phyloP scores from a whole-genome alignment of 1,140 invertebrate genomes.

The Aporrectodea caliginosa region DNA sequence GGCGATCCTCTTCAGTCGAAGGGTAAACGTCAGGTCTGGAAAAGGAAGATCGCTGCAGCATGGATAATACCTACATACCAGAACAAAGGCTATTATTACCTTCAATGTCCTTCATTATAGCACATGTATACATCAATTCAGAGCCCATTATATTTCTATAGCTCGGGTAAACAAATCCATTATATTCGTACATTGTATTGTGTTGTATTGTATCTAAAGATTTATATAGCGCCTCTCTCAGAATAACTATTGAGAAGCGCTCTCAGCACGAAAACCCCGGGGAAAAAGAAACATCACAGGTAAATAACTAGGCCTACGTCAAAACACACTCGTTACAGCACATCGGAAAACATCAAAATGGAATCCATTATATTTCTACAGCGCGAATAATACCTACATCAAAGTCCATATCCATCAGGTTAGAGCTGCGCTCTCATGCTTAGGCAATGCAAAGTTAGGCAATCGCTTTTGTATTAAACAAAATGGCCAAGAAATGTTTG shows the following conservation, averaged over 20 bases:
- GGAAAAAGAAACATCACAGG: no score
- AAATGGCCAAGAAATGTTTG: no score
- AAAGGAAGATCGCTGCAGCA: slow-evolving; percentile 56
- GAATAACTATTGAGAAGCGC: neutral
- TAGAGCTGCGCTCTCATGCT: no score
- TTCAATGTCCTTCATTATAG: neutral
- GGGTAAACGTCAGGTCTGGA: slow-evolving; percentile 57
- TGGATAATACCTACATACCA: slow-evolving; percentile 47
- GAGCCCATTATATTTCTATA: neutral
- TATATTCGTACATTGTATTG: neutral
- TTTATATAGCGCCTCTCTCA: neutral
- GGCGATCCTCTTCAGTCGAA: slow-evolving; percentile 23
- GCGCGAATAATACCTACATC: no score
- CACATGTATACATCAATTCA: neutral
- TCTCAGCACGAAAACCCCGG: no score
- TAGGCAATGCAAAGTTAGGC: no score
- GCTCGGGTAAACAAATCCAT: neutral
- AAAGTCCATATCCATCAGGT: no score
- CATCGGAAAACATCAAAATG: no score
- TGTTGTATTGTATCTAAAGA: neutral
- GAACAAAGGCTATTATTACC: slow-evolving; percentile 48
- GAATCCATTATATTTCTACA: no score
- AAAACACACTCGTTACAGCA: no score
- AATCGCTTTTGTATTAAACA: no score
- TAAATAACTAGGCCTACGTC: no score